Evolutionary conservation across 2,888 invertebrate species (phyloP), one percentile per base, ranked within the genome.

Genomic region (Hemistola chrysoprasaria): DNA sequence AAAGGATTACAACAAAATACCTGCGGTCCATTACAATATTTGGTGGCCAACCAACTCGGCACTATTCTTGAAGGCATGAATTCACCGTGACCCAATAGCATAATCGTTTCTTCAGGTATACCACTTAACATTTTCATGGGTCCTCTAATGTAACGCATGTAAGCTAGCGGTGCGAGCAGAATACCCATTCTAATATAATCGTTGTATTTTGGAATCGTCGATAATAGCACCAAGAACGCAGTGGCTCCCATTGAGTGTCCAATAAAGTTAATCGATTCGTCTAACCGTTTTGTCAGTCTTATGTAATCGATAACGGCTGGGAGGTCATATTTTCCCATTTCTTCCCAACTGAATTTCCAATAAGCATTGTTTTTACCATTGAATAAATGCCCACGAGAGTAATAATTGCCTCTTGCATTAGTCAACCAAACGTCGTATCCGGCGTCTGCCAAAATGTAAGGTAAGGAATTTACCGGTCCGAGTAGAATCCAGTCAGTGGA

Each of bases 391-490:
- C 67, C 71, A 24, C 75, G 67, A 0, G 81, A 84, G 47, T 82
- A 84, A 43, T 69, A 68, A 44, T 80, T 84, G 0, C 85, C 84
- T 63, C 83, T 71, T 0, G 80, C 74, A 29, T 91, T 91, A 6
- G 79, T 75, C 90, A 79, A 90, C 95, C 85, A 95, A 1, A 91
- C 90, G 39, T 91, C 91, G 46, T 88, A 90, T 0, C 91, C 90
- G 1, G 72, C 72, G 45, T 93, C 80, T 75, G 89, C 81, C 76
- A 95, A 46, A 1, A 79, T 50, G 36, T 82, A 84, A 0, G 83
- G 78, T n/a, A 85, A 62, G 3, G 81, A 77, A 39, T 76, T 70
- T 29, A 59, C 50, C 1, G 78, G 56, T 22, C 82, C 84, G n/a
- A 78, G 57, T 38, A 84, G 47, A 29, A 84, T 64, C 85, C 85